Percentiles rank a stretch among this genome's conserved stretches.
phyloP scores from a whole-genome alignment of 1,140 invertebrate genomes.

The Pseudomyrmex dendroicus region DNA sequence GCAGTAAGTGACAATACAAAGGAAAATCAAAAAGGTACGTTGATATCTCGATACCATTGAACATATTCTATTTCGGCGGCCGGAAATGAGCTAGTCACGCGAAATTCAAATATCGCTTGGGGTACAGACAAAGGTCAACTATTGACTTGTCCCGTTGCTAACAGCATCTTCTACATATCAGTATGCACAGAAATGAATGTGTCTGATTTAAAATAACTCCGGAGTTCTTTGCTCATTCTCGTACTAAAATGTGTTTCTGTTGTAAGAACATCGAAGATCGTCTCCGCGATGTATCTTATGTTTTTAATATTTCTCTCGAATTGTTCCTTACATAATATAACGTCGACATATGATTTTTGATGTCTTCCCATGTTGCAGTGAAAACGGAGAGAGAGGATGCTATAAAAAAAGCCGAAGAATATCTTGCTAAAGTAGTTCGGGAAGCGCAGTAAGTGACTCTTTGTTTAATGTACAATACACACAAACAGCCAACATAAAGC shows the following conservation, averaged over 20 bases:
- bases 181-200: constrained; percentile 36
- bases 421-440: constrained; percentile 77
- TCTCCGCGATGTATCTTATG: not conserved
- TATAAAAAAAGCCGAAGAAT: constrained; percentile 75
- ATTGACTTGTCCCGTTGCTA: constrained; percentile 5
- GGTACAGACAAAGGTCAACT: not conserved
- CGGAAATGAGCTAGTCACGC: constrained; percentile 26
- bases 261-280: constrained; percentile 1
- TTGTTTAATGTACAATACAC: not conserved
- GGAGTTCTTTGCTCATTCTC: constrained; percentile 1
- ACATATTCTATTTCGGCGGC: constrained; percentile 2
- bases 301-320: not conserved
- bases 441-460: constrained; percentile 77
- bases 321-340: not conserved
- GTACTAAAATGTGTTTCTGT: constrained; percentile 23
- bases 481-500: not conserved
- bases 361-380: constrained; percentile 55
- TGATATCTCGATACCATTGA: constrained; percentile 33
- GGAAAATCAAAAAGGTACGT: constrained; percentile 68
- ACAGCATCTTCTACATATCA: constrained; percentile 32
- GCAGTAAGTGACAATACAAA: constrained; percentile 68
- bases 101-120: not conserved
- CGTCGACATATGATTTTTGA: not conserved
- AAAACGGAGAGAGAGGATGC: constrained; percentile 73
- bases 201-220: constrained; percentile 23